Base-by-base conservation (phyloP, 1,140 invertebrate species). In the Cecropterus lyciades region DNA sequence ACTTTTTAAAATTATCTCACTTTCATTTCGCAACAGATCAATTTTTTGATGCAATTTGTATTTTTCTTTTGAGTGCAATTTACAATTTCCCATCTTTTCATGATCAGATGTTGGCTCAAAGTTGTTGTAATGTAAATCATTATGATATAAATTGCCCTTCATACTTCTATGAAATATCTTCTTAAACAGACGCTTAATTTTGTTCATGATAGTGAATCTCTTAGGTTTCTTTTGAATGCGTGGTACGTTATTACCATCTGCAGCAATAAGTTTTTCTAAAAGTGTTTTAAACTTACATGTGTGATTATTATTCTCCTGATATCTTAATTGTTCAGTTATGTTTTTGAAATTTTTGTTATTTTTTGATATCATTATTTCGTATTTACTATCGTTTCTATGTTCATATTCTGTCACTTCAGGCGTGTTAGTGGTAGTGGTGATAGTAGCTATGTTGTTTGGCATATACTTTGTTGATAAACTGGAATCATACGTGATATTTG, bases 1-100 rank as follows among this genome's bases (percentile, higher is more conserved):
- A 20, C 64, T 79, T 67, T 76, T 79, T 11, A 90, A 53, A 20
- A 86, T 79, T 33, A 72, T 78, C 8, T 68, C 49, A 37, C 78
- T 80, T 79, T 88, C 85, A 6, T 13, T 16, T 57, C 70, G 77
- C 30, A 90, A 68, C 4, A 83, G 55, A 16, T 74, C 56, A 27
- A 90, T 52, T 68, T 84, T 87, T 2, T 49, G 46, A 20, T 70
- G 68, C 20, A 89, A 66, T n/a, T 64, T 46, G 13, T 14, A 14
- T 60, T 71, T 80, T 20, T 80, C 65, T 10, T 56, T 77, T 5
- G 42, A 27, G 7, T 72, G 67, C 7, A 75, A 27, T 67, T 75
- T 72, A 52, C 80, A 45, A 43, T 51, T 2, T 17, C 27, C 13
- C 20, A 40, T 10, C 11, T 51, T 15, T 27, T 24, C n/a, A 16